Conservation (phyloP, 2,888 invertebrate genomes). For the Stenodera caucasica region DNA sequence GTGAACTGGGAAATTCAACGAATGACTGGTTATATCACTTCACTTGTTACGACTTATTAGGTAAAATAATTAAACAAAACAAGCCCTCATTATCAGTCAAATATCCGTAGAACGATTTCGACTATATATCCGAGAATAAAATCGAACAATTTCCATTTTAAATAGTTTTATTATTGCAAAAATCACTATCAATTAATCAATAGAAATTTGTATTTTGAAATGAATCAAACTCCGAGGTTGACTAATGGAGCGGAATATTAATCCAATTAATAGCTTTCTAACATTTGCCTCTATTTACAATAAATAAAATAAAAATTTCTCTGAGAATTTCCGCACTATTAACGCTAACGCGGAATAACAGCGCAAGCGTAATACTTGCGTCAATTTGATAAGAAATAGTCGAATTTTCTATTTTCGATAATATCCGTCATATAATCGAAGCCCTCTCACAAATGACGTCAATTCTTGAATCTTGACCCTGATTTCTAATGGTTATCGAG, state of each 20-base stretch:
- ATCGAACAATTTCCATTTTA: too few relatives aligned
- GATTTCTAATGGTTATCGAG: neutral
- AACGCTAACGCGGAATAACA: too few relatives aligned
- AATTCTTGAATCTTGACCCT: constrained; percentile 1
- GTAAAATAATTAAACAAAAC: constrained; percentile 3
- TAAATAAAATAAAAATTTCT: too few relatives aligned
- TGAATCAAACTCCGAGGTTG: constrained; percentile 30
- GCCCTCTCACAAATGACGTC: neutral
- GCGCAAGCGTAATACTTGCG: too few relatives aligned
- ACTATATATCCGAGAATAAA: too few relatives aligned
- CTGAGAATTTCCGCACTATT: too few relatives aligned
- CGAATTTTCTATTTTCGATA: too few relatives aligned
- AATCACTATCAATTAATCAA: neutral
- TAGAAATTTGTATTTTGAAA: constrained; percentile 30
- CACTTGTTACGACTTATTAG: constrained; percentile 2
- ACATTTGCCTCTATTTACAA: constrained; percentile 16
- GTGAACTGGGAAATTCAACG: constrained; percentile 8
- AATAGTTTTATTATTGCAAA: neutral
- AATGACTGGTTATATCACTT: constrained; percentile 4
- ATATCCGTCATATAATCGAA: too few relatives aligned
- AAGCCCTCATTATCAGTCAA: neutral
- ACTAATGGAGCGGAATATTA: constrained; percentile 34
- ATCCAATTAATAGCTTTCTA: constrained; percentile 36
- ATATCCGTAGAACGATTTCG: neutral
- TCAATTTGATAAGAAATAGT: too few relatives aligned